Evolutionary conservation across 2,888 invertebrate species (phyloP).

Genomic region (Nebria salina): DNA sequence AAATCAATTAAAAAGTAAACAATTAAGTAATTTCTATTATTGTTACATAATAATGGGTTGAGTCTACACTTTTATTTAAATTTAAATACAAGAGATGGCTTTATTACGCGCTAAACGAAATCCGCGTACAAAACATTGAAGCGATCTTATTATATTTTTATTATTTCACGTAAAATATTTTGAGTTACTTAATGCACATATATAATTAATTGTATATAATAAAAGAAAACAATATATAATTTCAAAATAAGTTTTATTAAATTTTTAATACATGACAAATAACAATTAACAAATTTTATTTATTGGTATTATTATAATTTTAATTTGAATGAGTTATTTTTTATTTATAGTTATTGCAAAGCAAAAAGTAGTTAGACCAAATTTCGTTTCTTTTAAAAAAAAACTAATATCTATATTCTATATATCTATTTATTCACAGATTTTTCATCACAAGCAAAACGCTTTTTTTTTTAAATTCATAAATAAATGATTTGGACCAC

Average conservation of each 20-base stretch:
- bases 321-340: slow-evolving; percentile 7
- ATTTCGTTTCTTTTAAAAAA: slow-evolving; percentile 38
- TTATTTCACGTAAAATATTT: no score
- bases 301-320: slow-evolving; percentile 14
- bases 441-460: slow-evolving; percentile 41
- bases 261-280: slow-evolving; percentile 12
- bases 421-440: slow-evolving; percentile 43
- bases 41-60: no score
- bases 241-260: slow-evolving; percentile 14
- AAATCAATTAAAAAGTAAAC: no score
- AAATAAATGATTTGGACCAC: slow-evolving; percentile 28
- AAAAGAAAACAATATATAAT: slow-evolving; percentile 3
- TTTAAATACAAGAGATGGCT: no score
- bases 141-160: no score
- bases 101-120: no score
- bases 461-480: slow-evolving; percentile 33
- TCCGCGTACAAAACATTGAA: no score
- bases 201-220: no score
- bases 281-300: slow-evolving; percentile 15
- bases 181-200: no score
- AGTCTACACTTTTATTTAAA: no score
- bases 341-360: slow-evolving; percentile 28
- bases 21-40: no score
- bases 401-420: slow-evolving; percentile 35
- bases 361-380: slow-evolving; percentile 40